Percentiles rank a stretch among this genome's conserved stretches.
Conservation (phyloP, 2,888 invertebrate species). For the Drosophila quinaria region DNA sequence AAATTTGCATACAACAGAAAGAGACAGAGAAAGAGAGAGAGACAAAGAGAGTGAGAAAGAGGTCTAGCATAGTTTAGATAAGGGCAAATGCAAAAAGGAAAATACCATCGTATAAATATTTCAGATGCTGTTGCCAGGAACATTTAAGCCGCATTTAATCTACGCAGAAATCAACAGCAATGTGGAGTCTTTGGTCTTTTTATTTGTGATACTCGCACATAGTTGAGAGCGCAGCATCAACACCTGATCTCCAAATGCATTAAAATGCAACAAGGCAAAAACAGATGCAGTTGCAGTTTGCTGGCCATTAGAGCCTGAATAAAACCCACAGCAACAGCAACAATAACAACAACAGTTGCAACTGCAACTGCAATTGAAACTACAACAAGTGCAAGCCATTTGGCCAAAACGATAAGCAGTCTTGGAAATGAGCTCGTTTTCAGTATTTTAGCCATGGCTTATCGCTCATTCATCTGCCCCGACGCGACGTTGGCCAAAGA, state of each 20-base stretch:
- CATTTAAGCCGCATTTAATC: slow-evolving; percentile 73
- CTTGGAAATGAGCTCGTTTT: slow-evolving; percentile 73
- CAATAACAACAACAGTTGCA: slow-evolving; percentile 10
- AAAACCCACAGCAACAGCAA: slow-evolving; percentile 4
- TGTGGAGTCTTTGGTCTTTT: slow-evolving; percentile 46
- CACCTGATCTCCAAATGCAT: slow-evolving; percentile 84
- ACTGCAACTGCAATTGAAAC: slow-evolving; percentile 24
- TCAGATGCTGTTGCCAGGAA: slow-evolving; percentile 69
- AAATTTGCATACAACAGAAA: slow-evolving; percentile 69
- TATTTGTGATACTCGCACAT: slow-evolving; percentile 47
- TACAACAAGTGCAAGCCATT: slow-evolving; percentile 66
- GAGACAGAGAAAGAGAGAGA: slow-evolving; percentile 2
- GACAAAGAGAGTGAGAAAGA: slow-evolving; percentile 33
- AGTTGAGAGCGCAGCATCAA: slow-evolving; percentile 76
- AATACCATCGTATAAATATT: slow-evolving; percentile 74
- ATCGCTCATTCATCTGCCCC: slow-evolving; percentile 58
- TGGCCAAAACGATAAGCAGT: slow-evolving; percentile 37
- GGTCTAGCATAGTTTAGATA: slow-evolving; percentile 68
- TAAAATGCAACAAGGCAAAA: slow-evolving; percentile 63
- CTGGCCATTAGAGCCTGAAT: slow-evolving; percentile 66
- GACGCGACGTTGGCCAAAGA: slow-evolving; percentile 40
- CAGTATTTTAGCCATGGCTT: slow-evolving; percentile 60
- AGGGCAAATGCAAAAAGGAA: slow-evolving; percentile 71
- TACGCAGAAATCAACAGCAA: slow-evolving; percentile 72
- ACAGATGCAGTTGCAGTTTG: slow-evolving; percentile 41